phyloP scores from a whole-genome alignment of 2,888 invertebrate species.

The Xestobium rufovillosum region DNA sequence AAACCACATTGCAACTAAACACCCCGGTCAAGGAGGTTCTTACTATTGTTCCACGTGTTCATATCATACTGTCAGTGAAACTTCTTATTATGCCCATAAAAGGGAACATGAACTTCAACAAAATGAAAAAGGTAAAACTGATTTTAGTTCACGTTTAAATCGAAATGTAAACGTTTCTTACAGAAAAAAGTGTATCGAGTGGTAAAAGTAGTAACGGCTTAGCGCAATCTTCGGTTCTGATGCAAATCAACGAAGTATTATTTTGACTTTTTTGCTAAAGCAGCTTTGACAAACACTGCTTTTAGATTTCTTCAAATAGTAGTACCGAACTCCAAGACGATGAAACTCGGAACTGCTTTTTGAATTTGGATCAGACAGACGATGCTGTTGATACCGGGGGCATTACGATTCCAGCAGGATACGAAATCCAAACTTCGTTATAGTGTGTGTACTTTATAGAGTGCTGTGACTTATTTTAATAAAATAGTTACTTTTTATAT shows the following conservation, averaged over 20 bases:
- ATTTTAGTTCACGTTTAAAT: conserved; percentile 4
- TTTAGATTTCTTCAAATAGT: too few species aligned
- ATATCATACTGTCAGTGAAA: conserved; percentile 53
- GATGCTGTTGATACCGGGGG: conserved; percentile 50
- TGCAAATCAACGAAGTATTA: too few species aligned
- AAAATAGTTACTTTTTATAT: too few species aligned
- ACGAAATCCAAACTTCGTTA: conserved; percentile 31
- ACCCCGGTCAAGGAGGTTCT: conserved; percentile 45
- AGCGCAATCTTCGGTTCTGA: too few species aligned
- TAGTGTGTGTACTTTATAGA: too few species aligned
- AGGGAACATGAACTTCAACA: conserved; percentile 44
- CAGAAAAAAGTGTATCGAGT: too few species aligned
- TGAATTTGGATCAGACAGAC: conserved; percentile 35
- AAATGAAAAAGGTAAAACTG: conserved; percentile 1
- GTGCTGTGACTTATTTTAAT: too few species aligned
- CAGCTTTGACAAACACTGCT: too few species aligned
- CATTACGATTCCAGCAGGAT: conserved; percentile 50
- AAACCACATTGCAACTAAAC: conserved; percentile 50
- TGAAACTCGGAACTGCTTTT: conserved; percentile 39
- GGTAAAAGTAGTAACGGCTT: too few species aligned
- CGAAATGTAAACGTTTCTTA: not conserved
- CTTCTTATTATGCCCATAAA: conserved; percentile 47
- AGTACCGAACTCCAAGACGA: conserved; percentile 41
- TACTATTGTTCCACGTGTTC: conserved; percentile 49
- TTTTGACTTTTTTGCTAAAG: too few species aligned